Conservation (phyloP, 1,140 invertebrate genomes). For the Cyrtorhinus lividipennis region DNA sequence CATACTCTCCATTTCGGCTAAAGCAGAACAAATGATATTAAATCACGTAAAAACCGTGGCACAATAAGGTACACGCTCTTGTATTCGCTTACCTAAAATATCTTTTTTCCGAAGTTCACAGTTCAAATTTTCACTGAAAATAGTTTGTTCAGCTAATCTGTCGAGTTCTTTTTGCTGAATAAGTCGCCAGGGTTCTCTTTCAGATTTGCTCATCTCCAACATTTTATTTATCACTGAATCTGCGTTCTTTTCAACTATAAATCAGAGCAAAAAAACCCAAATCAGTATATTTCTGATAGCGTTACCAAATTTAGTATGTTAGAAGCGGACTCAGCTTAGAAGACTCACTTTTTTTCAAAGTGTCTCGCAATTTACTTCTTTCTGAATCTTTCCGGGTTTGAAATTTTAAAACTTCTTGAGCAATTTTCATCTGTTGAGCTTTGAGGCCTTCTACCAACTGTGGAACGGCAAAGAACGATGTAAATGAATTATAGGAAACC, state of each 20-base stretch:
- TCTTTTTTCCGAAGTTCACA: constrained; percentile 18
- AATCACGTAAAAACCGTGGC: too few species aligned
- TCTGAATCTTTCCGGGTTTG: constrained; percentile 47
- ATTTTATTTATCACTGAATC: constrained; percentile 48
- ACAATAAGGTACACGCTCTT: too few species aligned
- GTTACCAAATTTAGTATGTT: too few species aligned
- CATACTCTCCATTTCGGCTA: constrained; percentile 17
- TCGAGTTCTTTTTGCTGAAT: constrained; percentile 46
- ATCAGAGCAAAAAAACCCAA: neutral
- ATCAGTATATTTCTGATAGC: too few species aligned
- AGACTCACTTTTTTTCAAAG: constrained; percentile 22
- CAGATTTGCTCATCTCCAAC: constrained; percentile 38
- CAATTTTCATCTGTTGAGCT: constrained; percentile 44
- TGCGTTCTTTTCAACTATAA: constrained; percentile 39
- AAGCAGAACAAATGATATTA: neutral
- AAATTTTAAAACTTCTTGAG: constrained; percentile 45
- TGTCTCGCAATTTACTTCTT: constrained; percentile 40
- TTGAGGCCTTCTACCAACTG: constrained; percentile 44
- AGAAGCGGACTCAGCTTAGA: too few species aligned
- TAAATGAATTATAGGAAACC: neutral
- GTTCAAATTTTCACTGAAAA: constrained; percentile 9
- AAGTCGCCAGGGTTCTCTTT: constrained; percentile 36
- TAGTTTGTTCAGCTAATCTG: constrained; percentile 26
- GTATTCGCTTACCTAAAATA: constrained; percentile 18
- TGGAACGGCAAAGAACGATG: too few species aligned